Conservation (phyloP, 2,797 vertebrate species). For the Cyprinella venusta region DNA sequence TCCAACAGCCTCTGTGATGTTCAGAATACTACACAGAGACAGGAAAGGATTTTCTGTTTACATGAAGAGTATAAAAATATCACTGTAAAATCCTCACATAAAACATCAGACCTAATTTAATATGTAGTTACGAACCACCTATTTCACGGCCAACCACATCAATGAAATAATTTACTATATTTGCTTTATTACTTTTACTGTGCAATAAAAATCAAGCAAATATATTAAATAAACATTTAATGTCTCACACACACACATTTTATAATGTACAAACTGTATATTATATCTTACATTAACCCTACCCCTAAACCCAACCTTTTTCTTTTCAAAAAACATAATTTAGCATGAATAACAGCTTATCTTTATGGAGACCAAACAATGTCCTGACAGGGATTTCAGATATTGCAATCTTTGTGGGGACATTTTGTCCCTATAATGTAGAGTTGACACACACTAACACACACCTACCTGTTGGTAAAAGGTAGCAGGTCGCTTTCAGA, state of each 20-base stretch:
- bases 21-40: slow-evolving; percentile 79
- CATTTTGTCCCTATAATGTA: too few species aligned
- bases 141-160: neutral
- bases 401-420: too few species aligned
- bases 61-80: neutral
- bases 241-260: neutral
- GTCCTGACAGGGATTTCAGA: too few species aligned
- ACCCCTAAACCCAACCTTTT: too few species aligned
- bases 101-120: slow-evolving; percentile 11
- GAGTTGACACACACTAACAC: neutral
- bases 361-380: too few species aligned
- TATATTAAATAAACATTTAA: neutral
- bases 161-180: neutral
- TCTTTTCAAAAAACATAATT: too few species aligned
- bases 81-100: slow-evolving; percentile 5
- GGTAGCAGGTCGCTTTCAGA: slow-evolving; percentile 73
- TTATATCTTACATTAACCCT: too few species aligned
- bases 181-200: slow-evolving; percentile 15
- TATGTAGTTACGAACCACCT: neutral
- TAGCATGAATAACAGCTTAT: too few species aligned
- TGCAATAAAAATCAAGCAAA: neutral
- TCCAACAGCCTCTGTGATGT: slow-evolving; percentile 81
- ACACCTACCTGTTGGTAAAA: slow-evolving; percentile 84
- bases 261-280: too few species aligned
- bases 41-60: slow-evolving; percentile 1